Conservation (phyloP, 2,797 vertebrate species). For the Enteromius fasciolatus region DNA sequence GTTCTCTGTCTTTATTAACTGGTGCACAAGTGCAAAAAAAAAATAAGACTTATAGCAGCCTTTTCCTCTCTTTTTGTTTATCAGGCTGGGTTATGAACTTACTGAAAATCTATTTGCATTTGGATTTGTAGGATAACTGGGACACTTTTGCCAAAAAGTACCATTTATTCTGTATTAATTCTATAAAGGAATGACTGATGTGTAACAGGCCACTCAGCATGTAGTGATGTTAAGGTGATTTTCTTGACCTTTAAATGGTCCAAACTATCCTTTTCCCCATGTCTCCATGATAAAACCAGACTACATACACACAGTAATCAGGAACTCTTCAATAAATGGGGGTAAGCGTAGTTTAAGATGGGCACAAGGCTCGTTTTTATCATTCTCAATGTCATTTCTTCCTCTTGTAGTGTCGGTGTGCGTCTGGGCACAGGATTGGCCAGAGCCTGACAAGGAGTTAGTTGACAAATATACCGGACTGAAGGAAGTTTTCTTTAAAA, state of each 20-base stretch:
- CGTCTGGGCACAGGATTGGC: constrained; percentile 61
- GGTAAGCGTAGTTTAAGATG: not conserved
- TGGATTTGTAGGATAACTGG: not conserved
- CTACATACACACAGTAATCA: not conserved
- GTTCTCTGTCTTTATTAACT: not conserved
- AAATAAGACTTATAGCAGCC: not conserved
- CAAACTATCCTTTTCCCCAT: not conserved
- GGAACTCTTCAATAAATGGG: not conserved
- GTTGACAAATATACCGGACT: constrained; percentile 65
- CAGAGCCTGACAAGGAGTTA: constrained; percentile 69
- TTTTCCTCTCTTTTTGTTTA: not conserved
- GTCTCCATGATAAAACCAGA: not conserved
- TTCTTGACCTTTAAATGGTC: not conserved
- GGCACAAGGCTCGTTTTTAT: not conserved
- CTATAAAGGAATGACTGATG: not conserved
- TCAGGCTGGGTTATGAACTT: not conserved
- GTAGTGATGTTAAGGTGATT: not conserved
- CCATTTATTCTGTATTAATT: not conserved
- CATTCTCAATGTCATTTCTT: not conserved
- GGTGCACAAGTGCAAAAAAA: constrained; percentile 5
- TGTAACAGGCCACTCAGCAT: not conserved
- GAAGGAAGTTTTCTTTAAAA: constrained; percentile 64
- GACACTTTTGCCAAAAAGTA: not conserved
- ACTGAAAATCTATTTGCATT: not conserved
- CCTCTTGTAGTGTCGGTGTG: constrained; percentile 71